Evolutionary conservation across 1,140 invertebrate genomes (phyloP), one percentile per base, ranked within the genome.

Genomic region (Cydia fagiglandana): DNA sequence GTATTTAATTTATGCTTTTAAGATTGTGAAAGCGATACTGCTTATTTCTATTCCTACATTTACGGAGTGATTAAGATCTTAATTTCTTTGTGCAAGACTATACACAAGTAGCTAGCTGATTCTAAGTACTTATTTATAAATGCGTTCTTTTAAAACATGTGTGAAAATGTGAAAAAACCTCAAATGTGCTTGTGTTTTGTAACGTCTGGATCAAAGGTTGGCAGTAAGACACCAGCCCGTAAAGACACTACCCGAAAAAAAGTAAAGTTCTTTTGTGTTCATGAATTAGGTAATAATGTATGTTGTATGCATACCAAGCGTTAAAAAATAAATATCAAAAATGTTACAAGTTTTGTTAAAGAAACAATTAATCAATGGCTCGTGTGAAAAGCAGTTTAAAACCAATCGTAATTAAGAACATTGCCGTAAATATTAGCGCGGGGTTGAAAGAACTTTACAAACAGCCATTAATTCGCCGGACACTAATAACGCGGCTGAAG

Each of bases 381-480:
- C 12, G 56, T 24, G n/a, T 24, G 17, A 61, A 56, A 56, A 56
- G 47, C n/a, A 17, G 17, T 61, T 61, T 56, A 56, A 56, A 61
- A 61, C 56, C 56, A 61, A 61, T 61, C 10, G 73, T 47, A 73
- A 73, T 73, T 50, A 73, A 28, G 73, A 20, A 38, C 66, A 70
- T 70, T 73, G 53, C 6, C 38, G 15, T 47, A n/a, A n/a, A n/a
- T n/a, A 73, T 73, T 53, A 47, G 38, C 70, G 74, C 74, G 80
- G 73, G 77, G 79, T 77, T 82, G 81, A 82, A 84, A 85, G 84
- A 82, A 82, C 79, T 84, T 85, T 87, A 85, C 88, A 90, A 88
- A 90, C 87, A 90, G 83, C 83, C 84, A 91, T 91, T 91, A 90
- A 91, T 91, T 80, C 83, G 82, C 87, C 86, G 87, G 85, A 88